phyloP scores from a whole-genome alignment of 1,140 invertebrate species.

The Acromyrmex echinatior region DNA sequence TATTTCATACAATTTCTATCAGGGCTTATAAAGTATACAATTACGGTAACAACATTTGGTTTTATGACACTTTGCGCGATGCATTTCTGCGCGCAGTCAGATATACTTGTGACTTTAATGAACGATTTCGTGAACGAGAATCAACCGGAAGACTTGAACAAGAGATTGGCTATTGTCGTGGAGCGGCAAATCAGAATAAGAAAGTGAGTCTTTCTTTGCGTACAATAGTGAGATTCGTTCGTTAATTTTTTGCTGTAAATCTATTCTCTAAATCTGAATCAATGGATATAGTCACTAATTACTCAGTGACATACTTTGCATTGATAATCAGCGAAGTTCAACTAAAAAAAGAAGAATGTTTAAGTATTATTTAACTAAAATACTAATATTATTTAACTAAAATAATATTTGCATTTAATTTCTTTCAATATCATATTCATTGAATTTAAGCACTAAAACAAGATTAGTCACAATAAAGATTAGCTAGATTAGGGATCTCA shows the following conservation, averaged over 20 bases:
- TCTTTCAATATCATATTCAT: too few relatives aligned
- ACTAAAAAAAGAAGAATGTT: too few relatives aligned
- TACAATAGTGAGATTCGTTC: not conserved
- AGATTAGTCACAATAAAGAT: too few relatives aligned
- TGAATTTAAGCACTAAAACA: too few relatives aligned
- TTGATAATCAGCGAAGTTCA: too few relatives aligned
- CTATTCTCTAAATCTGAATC: too few relatives aligned
- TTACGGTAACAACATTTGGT: conserved; percentile 49
- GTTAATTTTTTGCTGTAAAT: not conserved
- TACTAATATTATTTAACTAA: too few relatives aligned
- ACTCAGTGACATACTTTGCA: too few relatives aligned
- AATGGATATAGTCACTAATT: too few relatives aligned
- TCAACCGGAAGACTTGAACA: not conserved
- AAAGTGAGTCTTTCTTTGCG: conserved; percentile 1
- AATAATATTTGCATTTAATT: too few relatives aligned
- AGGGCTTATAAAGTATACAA: conserved; percentile 54
- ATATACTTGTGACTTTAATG: conserved; percentile 57
- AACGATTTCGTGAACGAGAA: conserved; percentile 13
- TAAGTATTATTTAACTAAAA: too few relatives aligned
- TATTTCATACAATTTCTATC: conserved; percentile 57
- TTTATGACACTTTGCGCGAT: conserved; percentile 58
- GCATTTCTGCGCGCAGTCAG: conserved; percentile 66
- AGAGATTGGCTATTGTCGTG: conserved; percentile 40
- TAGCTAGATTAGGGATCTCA: too few relatives aligned
- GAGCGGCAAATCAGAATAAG: conserved; percentile 54